phyloP scores from a whole-genome alignment of 2,797 vertebrate genomes.

The Danio tinwini region DNA sequence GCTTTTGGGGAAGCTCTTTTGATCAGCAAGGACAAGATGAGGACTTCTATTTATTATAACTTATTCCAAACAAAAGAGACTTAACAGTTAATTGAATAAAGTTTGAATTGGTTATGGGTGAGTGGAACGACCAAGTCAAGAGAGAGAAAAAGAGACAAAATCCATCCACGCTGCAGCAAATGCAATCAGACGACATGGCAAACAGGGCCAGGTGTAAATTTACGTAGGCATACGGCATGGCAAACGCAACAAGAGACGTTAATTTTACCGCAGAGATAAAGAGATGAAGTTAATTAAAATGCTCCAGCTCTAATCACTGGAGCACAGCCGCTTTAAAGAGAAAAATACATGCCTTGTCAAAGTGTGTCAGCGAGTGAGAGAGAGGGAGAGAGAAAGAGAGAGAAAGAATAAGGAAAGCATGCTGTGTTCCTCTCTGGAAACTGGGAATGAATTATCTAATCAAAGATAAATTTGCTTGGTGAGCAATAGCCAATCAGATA shows the following conservation, averaged over 20 bases:
- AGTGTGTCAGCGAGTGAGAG: conserved; percentile 37
- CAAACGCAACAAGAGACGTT: conserved; percentile 49
- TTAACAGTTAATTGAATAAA: conserved; percentile 29
- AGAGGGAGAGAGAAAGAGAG: conserved; percentile 18
- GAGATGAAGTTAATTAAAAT: conserved; percentile 60
- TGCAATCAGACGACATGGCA: conserved; percentile 30
- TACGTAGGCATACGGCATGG: conserved; percentile 26
- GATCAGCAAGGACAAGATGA: background rate
- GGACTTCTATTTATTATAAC: conserved; percentile 16
- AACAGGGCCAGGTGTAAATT: conserved; percentile 50
- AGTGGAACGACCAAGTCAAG: background rate
- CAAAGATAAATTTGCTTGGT: conserved; percentile 59
- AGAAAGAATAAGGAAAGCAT: background rate
- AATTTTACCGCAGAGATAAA: conserved; percentile 55
- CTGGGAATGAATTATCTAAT: conserved; percentile 60
- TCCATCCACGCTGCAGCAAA: conserved; percentile 20
- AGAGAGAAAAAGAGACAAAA: conserved; percentile 15
- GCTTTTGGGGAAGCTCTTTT: background rate
- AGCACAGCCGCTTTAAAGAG: conserved; percentile 54
- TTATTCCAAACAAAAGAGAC: conserved; percentile 28
- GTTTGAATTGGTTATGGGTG: conserved; percentile 27
- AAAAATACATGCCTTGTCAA: conserved; percentile 55
- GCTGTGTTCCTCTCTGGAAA: conserved; percentile 56
- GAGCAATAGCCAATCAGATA: conserved; percentile 59
- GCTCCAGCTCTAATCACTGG: conserved; percentile 55